These are phyloP conservation scores for Epinephelus lanceolatus DNA, from an alignment of 2,113 vertebrate genomes.

Conservation along the genomic window DNA sequence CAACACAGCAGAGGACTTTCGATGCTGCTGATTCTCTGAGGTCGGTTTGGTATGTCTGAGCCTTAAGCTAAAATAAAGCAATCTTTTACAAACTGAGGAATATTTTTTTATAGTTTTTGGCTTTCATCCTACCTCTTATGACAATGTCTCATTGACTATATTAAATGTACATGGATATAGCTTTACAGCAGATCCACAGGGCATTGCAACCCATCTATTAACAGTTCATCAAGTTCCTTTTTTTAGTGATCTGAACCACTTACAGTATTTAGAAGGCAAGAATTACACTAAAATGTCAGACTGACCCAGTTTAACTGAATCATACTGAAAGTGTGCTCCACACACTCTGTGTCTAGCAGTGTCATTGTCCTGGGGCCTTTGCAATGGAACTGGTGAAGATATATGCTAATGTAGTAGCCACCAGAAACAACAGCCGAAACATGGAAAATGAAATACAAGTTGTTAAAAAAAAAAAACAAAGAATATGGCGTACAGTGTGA, in stretches of 20 bases:
- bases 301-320: neutral
- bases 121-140: no score
- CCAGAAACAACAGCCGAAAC: neutral
- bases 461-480: neutral
- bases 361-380: neutral
- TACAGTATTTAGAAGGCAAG: no score
- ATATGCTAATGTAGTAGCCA: neutral
- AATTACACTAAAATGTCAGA: neutral
- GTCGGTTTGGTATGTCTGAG: no score
- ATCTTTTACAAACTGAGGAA: no score
- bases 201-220: neutral
- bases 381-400: neutral
- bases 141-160: no score
- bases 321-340: neutral
- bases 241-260: no score
- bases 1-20: no score
- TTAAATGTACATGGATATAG: neutral
- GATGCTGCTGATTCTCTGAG: no score
- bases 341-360: neutral
- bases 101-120: no score
- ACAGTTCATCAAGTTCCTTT: neutral
- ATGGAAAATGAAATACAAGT: neutral
- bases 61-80: no score
- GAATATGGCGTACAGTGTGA: neutral
- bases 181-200: neutral